Conservation (phyloP, 1,140 invertebrate genomes). For the Araneus ventricosus region DNA sequence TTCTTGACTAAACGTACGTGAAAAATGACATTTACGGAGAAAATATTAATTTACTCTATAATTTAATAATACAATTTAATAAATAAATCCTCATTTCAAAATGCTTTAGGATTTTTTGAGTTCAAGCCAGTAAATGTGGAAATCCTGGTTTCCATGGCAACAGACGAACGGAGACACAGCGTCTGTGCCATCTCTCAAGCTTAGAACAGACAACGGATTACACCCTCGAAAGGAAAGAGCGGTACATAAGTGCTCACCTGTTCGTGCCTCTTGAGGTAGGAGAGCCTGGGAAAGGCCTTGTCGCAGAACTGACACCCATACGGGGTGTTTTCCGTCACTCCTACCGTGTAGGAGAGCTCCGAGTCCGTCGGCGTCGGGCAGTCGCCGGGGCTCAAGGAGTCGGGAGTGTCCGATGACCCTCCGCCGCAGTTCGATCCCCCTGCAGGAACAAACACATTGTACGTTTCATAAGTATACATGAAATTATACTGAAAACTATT, state of each 20-base stretch:
- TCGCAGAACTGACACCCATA: slow-evolving; percentile 95
- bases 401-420: slow-evolving; percentile 68
- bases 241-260: slow-evolving; percentile 85
- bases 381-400: slow-evolving; percentile 55
- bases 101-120: too few species aligned
- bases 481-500: too few species aligned
- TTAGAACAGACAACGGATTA: neutral
- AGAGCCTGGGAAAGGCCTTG: slow-evolving; percentile 91
- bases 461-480: too few species aligned
- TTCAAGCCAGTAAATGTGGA: too few species aligned
- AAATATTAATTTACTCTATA: too few species aligned
- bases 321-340: slow-evolving; percentile 87
- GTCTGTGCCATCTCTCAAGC: neutral
- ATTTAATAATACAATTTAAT: too few species aligned
- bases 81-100: too few species aligned
- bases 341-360: slow-evolving; percentile 84
- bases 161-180: neutral
- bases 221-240: neutral
- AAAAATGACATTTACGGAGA: too few species aligned
- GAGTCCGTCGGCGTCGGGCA: slow-evolving; percentile 55
- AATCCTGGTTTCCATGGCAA: neutral
- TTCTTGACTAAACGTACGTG: too few species aligned
- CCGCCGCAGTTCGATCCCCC: slow-evolving; percentile 52
- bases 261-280: slow-evolving; percentile 94
- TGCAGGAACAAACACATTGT: neutral